Base-by-base conservation (phyloP, 2,888 invertebrate species). In the Pyrgus malvae region DNA sequence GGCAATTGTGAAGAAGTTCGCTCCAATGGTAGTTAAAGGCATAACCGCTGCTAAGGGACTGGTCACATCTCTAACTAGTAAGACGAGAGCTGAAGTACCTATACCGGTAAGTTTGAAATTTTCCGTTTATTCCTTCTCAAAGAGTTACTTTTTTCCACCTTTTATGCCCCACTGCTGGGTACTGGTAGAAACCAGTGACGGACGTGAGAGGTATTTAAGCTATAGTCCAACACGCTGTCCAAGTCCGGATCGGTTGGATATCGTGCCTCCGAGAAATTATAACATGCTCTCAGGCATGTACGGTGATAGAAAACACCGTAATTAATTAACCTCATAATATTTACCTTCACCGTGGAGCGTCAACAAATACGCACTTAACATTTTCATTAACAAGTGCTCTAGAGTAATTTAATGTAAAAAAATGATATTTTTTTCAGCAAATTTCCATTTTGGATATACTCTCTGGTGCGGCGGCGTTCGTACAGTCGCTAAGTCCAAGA, bases 1-100 rank as follows among this genome's bases (percentile, higher is more conserved):
- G 0, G 62, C 59, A 5, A 61, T 56, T 1, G 45, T 57, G 9
- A 53, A 57, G 16, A 53, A 49, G 4, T 56, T 58, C 1, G 60
- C 56, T 4, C 11, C 40, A 1, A 16, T 63, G 12, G 65, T 59
- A 4, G 3, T 6, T 16, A 31, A 11, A 57, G 60, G n/a, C 56
- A 3, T 38, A 3, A 19, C 9, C 0, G 37, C 37, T 16, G 25
- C 33, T n/a, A 48, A 25, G 12, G 41, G 35, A 3, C 1, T 16
- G 12, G 16, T 35, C 8, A 35, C 35, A 8, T 16, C 35, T 11
- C 12, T 31, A 6, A 16, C 35, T 16, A 14, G 16, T 1, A 35
- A 35, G 35, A 1, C 35, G 35, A 14, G 8, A 16, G 8, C 1
- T 8, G 16, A 16, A 6, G 6, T 35, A 16, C 14, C 16, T 35